Percentiles rank a stretch among this genome's conserved stretches.
Evolutionary conservation across 2,113 vertebrate genomes (phyloP).

Genomic region (Potamarius usumacintae): DNA sequence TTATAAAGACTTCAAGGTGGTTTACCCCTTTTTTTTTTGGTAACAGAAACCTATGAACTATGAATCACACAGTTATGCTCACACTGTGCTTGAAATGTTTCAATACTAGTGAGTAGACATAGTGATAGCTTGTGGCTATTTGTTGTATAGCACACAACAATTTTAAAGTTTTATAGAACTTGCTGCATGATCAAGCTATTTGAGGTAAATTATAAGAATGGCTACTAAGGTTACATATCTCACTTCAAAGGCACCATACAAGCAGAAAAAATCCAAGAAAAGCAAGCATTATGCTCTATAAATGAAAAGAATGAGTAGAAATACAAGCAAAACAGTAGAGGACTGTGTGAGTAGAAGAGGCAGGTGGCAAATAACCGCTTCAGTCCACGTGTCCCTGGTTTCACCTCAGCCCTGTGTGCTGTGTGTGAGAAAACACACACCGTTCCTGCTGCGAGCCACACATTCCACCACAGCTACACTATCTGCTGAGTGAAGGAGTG

Average conservation of each 20-base stretch:
- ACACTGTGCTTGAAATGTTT: not conserved
- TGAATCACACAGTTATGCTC: not conserved
- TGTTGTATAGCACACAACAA: not conserved
- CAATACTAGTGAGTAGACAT: not conserved
- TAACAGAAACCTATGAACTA: not conserved
- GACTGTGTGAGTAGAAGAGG: constrained; percentile 13
- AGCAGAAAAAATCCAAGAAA: not conserved
- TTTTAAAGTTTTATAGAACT: not conserved
- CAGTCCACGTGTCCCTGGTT: not conserved
- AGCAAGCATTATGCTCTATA: not conserved
- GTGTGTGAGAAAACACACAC: constrained; percentile 39
- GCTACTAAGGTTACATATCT: not conserved
- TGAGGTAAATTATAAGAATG: not conserved
- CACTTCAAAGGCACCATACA: not conserved
- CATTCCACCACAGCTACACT: constrained; percentile 48
- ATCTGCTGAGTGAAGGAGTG: constrained; percentile 45
- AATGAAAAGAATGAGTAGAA: not conserved
- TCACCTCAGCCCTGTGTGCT: not conserved
- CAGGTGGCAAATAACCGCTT: constrained; percentile 34
- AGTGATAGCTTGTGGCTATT: not conserved
- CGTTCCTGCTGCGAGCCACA: constrained; percentile 40
- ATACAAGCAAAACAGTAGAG: not conserved
- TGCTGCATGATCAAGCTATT: not conserved
- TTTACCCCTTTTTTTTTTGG: not conserved
- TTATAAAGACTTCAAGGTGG: not conserved